Evolutionary conservation across 1,140 invertebrate species (phyloP), one percentile per base, ranked within the genome.

Genomic region (Diabrotica undecimpunctata): DNA sequence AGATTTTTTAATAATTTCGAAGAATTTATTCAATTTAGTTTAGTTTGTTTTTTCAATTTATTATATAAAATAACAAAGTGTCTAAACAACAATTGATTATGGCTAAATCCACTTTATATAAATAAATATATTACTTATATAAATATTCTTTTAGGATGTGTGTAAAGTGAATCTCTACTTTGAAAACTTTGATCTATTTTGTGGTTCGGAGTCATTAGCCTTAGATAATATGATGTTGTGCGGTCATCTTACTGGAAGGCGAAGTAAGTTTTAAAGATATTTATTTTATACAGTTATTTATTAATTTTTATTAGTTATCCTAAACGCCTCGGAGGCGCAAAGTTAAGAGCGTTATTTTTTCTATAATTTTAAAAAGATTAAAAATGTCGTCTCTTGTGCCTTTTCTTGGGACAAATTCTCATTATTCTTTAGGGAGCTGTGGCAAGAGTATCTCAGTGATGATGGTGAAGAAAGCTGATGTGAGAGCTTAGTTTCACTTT

Each of bases 121-220:
- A n/a, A n/a, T n/a, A n/a, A n/a, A n/a, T n/a, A n/a, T n/a, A n/a
- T 25, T 25, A 25, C 25, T 25, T 25, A 25, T 2, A 25, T 25
- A 25, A 25, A 25, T 25, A 25, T 25, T 25, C 25, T 65, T 66
- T 9, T 41, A 71, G 70, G 51, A 67, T 56, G 63, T 67, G 13
- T 71, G 70, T 38, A 60, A 64, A 53, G 39, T 71, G 12, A 61
- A 60, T 13, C 38, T 71, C 9, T 61, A 65, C 52, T 69, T 71
- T 36, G 67, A 71, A 60, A 62, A 61, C 13, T 69, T 71, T 35
- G 64, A 69, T 65, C 53, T 69, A 14, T 41, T 35, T 12, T 71
- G 70, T 64, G 41, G 35, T 55, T n/a, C 39, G 7, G 65, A 69
- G 14, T 65, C 62, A 35, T 14, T 71, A 46, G n/a, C 54, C 25